phyloP scores from a whole-genome alignment of 2,888 invertebrate genomes.

The Drosophila limbata region DNA sequence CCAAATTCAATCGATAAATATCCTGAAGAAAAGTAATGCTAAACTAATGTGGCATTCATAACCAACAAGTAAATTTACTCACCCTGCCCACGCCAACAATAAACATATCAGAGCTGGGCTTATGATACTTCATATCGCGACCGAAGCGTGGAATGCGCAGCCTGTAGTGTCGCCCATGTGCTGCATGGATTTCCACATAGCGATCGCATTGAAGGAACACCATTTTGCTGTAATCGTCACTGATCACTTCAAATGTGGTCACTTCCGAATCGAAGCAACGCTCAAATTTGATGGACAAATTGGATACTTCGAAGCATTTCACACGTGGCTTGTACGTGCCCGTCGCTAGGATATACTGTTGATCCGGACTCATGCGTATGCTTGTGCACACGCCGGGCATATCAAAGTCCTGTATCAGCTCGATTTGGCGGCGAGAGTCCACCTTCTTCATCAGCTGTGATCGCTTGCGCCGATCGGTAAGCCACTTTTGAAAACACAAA shows the following conservation, averaged over 20 bases:
- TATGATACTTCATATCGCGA: constrained; percentile 96
- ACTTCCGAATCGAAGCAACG: constrained; percentile 98
- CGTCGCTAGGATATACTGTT: constrained; percentile 95
- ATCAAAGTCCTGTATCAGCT: constrained; percentile 99
- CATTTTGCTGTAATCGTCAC: constrained; percentile 98
- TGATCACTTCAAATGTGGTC: constrained; percentile 95
- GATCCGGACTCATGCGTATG: constrained; percentile 94
- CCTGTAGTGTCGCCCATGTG: constrained; percentile 95
- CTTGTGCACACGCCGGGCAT: constrained; percentile 98
- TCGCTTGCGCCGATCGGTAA: constrained; percentile 93
- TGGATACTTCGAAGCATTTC: constrained; percentile 97
- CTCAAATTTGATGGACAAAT: constrained; percentile 98
- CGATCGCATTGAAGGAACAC: constrained; percentile 93
- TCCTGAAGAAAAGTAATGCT: constrained; percentile 88
- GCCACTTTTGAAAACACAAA: constrained; percentile 89
- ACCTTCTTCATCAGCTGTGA: constrained; percentile 94
- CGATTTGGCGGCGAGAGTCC: constrained; percentile 95
- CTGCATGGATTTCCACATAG: constrained; percentile 97
- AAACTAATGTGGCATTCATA: neutral
- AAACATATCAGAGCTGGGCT: constrained; percentile 95
- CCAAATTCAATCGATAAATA: constrained; percentile 97
- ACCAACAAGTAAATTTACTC: constrained; percentile 69
- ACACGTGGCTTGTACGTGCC: constrained; percentile 98
- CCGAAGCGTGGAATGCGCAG: constrained; percentile 98
- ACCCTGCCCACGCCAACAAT: constrained; percentile 95